phyloP scores from a whole-genome alignment of 2,113 vertebrate genomes.

The Myrmecobius fasciatus region DNA sequence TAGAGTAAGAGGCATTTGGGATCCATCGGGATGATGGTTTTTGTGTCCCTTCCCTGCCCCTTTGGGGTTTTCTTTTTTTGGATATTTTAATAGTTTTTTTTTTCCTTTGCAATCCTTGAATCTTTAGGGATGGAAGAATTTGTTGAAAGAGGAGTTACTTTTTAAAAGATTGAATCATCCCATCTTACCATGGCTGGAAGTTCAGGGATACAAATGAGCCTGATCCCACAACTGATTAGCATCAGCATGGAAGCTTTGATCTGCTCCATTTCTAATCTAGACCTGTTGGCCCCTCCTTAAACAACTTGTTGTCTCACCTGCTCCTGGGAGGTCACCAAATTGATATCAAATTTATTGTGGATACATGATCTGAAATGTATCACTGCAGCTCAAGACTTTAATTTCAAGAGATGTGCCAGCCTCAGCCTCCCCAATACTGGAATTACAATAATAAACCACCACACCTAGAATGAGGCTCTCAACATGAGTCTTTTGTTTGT shows the following conservation, averaged over 20 bases:
- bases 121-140: neutral
- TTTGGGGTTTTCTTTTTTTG: neutral
- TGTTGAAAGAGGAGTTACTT: neutral
- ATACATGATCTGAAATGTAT: neutral
- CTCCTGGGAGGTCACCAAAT: neutral
- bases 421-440: neutral
- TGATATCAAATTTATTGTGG: neutral
- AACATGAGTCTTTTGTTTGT: neutral
- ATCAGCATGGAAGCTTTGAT: neutral
- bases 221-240: neutral
- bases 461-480: neutral
- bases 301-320: neutral
- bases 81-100: neutral
- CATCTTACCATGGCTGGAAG: neutral
- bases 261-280: neutral
- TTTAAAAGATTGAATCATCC: neutral
- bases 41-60: neutral
- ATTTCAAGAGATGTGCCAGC: neutral
- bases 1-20: neutral
- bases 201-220: neutral
- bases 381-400: neutral
- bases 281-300: neutral
- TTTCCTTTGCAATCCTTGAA: neutral
- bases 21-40: neutral
- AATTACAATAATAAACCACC: neutral